Evolutionary conservation across 2,797 vertebrate species (phyloP), one percentile per base, ranked within the genome.

Genomic region (Eidolon dupreanum): DNA sequence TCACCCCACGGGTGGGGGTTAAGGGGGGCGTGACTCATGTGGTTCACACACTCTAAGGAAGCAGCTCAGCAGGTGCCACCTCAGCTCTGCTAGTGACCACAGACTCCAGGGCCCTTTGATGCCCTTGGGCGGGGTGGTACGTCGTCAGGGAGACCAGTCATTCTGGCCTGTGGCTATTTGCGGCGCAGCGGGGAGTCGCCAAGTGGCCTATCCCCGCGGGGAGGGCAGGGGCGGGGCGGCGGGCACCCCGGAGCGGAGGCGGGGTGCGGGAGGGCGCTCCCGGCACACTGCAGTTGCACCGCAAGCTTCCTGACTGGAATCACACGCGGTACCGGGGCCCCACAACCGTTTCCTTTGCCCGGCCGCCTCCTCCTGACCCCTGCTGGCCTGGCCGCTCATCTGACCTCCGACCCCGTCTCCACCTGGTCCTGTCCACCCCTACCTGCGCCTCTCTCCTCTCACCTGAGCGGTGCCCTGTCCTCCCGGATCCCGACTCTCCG

Each of bases 281-380:
- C 31, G 63, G 88, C 57, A 11, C 79, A 3, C 93, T 92, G 96
- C n/a, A 95, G 93, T 96, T 75, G 84, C 95, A 88, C 95, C 93
- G 77, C 97, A 70, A 89, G 92, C 92, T 98, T 97, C 97, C 97
- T 95, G 97, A 51, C 59, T 78, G 36, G 20, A 61, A 94, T 81
- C 87, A 97, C 97, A 97, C 96, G 95, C 97, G 97, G 94, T 95
- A 87, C 96, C 6, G 79, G 96, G 92, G 97, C 96, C 95, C 95
- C 96, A 73, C 77, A 43, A 85, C 77, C 8, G 38, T 85, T 96
- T 96, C 93, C 96, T 94, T 4, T 0, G 51, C 28, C 51, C 22
- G 0, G 49, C 43, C 19, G 12, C 53, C 70, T 77, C 51, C 74
- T 55, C n/a, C 17, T 28, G 2, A 41, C 28, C 71, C 22, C 43